Percentiles rank a stretch among this genome's conserved stretches.
Conservation (phyloP, 2,797 vertebrate genomes). For the Hemibagrus guttatus region DNA sequence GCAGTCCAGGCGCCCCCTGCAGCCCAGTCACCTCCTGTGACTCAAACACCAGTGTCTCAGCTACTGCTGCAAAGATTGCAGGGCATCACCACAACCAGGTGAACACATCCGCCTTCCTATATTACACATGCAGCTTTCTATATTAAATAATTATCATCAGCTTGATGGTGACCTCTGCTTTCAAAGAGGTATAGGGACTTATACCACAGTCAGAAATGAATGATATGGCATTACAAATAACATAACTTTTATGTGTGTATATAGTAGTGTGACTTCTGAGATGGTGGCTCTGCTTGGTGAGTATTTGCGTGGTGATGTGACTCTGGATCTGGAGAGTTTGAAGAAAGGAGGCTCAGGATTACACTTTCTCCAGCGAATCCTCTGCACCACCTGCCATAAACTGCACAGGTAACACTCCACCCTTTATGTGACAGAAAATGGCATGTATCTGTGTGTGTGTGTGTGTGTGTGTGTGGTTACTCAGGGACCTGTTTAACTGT, state of each 20-base stretch:
- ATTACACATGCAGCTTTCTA: not conserved
- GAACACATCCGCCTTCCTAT: not conserved
- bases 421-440: not conserved
- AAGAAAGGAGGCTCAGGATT: conserved; percentile 74
- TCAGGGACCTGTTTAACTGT: not conserved
- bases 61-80: conserved; percentile 75
- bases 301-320: conserved; percentile 77
- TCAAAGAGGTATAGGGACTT: not conserved
- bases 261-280: conserved; percentile 67
- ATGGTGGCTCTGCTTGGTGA: conserved; percentile 73
- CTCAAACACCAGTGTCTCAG: conserved; percentile 55
- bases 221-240: not conserved
- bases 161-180: not conserved
- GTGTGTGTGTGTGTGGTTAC: not conserved
- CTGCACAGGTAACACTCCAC: conserved; percentile 70
- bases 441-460: not conserved
- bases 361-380: conserved; percentile 71
- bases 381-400: conserved; percentile 72
- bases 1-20: conserved; percentile 52
- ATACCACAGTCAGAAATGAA: not conserved
- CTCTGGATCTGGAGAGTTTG: conserved; percentile 77
- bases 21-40: conserved; percentile 56
- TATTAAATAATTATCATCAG: not conserved
- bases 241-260: not conserved
- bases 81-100: conserved; percentile 74